Evolutionary conservation across 1,140 invertebrate species (phyloP), one percentile per base, ranked within the genome.

Genomic region (Triops longicaudatus): DNA sequence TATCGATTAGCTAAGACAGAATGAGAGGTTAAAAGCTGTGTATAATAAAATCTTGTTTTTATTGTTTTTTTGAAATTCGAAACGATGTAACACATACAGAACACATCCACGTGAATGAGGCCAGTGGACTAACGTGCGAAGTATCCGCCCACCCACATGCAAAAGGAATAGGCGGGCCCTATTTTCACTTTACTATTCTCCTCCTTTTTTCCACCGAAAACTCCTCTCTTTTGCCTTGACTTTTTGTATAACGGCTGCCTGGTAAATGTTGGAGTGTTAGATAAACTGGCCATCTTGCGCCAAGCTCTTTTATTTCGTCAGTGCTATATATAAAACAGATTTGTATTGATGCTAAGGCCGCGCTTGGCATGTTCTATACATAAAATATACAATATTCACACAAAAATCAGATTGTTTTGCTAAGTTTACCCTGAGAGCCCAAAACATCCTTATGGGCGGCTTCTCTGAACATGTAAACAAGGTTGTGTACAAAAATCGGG

Each of bases 291-390:
- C 50, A 4, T 63, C 50, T n/a, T 17, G 17, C 50, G 14, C 50
- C 22, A 63, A 22, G 14, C 22, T 63, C 50, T n/a, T 63, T 22
- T 63, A 6, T 22, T 63, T 22, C 17, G 50, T 22, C 14, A 63
- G 50, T 63, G 50, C 50, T 63, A 63, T 63, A 63, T 63, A 37
- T 37, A 37, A 37, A n/a, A 63, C 50, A 63, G 22, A 63, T 63
- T 63, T 63, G 50, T 63, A 63, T 63, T 22, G 50, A 63, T 63
- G 50, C 50, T 63, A 63, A 63, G 50, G 50, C 50, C 50, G 50
- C 50, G 50, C 50, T 63, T 63, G 50, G 50, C 50, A 63, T 14
- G 50, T 63, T 63, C 50, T 63, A 63, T 63, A 63, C 50, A 63
- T 63, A 37, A 37, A 37, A 37, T 37, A 37, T 37, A 37, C 31